Evolutionary conservation across 1,140 invertebrate genomes (phyloP).

Genomic region (Aphis gossypii): DNA sequence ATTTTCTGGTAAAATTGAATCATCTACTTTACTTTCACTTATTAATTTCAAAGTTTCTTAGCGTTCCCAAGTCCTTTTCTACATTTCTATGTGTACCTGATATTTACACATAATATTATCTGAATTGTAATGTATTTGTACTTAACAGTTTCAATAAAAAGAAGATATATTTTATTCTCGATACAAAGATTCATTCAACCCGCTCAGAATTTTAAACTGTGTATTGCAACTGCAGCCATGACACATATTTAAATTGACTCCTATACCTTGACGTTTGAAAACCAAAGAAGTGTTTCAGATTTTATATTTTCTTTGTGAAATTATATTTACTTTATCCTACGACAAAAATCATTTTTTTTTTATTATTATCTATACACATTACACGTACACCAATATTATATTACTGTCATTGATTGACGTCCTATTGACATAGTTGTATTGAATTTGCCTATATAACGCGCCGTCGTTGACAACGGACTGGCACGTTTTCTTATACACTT

Average conservation of each 20-base stretch:
- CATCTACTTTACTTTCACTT: background rate
- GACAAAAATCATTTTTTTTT: background rate
- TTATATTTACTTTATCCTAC: background rate
- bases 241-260: background rate
- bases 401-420: constrained; percentile 20
- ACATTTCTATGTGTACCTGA: background rate
- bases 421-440: background rate
- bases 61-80: background rate
- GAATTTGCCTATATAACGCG: constrained; percentile 21
- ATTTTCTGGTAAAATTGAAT: background rate
- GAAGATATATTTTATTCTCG: background rate
- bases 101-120: background rate
- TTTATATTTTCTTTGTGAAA: background rate
- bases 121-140: background rate
- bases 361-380: background rate
- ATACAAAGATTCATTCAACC: background rate
- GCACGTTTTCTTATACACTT: background rate
- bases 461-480: background rate
- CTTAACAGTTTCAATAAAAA: background rate
- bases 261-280: background rate
- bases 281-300: background rate
- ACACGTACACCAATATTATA: background rate
- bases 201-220: background rate
- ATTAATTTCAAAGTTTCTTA: background rate
- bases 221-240: background rate